Evolutionary conservation across 2,888 invertebrate genomes (phyloP).

Genomic region (Hipparchia semele): DNA sequence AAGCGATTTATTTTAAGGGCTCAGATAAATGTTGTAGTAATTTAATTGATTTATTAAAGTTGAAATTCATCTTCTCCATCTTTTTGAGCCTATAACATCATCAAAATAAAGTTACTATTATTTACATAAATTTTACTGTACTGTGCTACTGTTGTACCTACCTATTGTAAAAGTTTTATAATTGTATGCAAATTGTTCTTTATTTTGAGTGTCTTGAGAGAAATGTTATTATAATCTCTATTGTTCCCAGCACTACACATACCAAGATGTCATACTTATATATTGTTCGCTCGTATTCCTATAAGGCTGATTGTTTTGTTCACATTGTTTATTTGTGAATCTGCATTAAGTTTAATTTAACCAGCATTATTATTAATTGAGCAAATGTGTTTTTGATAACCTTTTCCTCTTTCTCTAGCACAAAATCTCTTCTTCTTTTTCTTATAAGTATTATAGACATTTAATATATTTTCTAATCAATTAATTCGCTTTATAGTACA

Average conservation of each 20-base stretch:
- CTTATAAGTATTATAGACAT: background rate
- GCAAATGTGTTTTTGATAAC: too few species aligned
- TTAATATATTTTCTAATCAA: too few species aligned
- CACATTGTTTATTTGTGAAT: slow-evolving; percentile 11
- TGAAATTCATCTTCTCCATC: too few species aligned
- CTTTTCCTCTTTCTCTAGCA: background rate
- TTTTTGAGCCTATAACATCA: background rate
- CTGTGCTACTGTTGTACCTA: background rate
- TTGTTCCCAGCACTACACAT: slow-evolving; percentile 27
- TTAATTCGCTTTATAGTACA: background rate
- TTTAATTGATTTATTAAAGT: too few species aligned
- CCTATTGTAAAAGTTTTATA: slow-evolving; percentile 25
- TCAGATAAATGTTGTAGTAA: too few species aligned
- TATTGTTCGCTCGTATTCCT: slow-evolving; percentile 19
- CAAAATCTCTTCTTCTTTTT: background rate
- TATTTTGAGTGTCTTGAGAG: slow-evolving; percentile 26
- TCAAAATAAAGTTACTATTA: background rate
- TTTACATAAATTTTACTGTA: background rate
- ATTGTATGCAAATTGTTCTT: slow-evolving; percentile 35
- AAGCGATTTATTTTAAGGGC: too few species aligned
- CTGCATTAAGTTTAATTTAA: slow-evolving; percentile 1
- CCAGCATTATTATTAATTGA: background rate
- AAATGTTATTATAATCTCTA: slow-evolving; percentile 26
- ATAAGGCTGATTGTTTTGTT: slow-evolving; percentile 6
- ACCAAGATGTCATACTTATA: slow-evolving; percentile 12